Percentiles rank a stretch among this genome's conserved stretches.
Conservation (phyloP, 2,113 vertebrate genomes). For the Apaloderma vittatum region DNA sequence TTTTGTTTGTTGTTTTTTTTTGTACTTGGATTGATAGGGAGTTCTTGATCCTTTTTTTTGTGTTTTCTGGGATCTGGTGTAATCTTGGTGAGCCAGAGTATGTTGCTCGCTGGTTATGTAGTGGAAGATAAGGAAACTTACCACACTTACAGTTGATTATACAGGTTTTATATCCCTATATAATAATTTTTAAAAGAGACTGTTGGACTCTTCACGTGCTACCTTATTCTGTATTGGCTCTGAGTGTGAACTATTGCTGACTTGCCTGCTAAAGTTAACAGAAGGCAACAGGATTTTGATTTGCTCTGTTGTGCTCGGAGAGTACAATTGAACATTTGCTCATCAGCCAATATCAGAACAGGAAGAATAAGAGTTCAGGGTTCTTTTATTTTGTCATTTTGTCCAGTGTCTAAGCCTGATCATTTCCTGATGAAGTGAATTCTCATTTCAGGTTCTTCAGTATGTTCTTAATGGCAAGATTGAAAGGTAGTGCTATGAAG, state of each 20-base stretch:
- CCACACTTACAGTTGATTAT: background rate
- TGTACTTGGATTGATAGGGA: background rate
- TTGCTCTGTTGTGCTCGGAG: background rate
- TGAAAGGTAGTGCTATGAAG: background rate
- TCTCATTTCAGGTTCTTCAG: background rate
- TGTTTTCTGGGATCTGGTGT: background rate
- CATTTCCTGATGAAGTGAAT: background rate
- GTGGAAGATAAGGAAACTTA: background rate
- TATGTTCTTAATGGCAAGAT: background rate
- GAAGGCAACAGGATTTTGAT: background rate
- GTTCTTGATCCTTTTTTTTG: background rate
- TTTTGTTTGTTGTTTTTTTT: background rate
- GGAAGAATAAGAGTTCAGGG: background rate
- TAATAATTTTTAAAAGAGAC: background rate
- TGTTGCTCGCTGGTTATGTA: background rate
- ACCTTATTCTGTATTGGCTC: background rate
- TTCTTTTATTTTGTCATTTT: background rate
- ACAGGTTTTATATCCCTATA: background rate
- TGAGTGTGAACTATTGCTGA: background rate
- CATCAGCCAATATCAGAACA: background rate
- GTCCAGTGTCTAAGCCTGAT: background rate
- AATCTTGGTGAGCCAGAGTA: background rate
- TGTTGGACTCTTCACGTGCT: background rate
- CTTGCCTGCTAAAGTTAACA: background rate
- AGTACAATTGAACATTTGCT: background rate